Conservation (phyloP, 2,797 vertebrate species). For the Cacajao melanocephalus region DNA sequence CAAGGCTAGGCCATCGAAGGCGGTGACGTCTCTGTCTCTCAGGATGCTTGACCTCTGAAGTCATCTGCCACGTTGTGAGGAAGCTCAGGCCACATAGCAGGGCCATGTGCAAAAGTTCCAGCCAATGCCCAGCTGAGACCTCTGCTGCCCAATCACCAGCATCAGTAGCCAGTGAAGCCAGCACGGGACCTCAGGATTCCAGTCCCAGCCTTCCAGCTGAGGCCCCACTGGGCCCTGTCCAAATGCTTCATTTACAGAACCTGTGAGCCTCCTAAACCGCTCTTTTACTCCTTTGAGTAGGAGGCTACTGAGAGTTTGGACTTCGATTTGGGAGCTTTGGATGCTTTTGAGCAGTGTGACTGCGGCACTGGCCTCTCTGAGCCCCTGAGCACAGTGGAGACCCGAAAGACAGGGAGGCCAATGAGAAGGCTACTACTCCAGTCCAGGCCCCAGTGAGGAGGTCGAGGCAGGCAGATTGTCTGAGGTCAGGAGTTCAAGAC, state of each 20-base stretch:
- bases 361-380: background rate
- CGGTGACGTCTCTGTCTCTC: too few relatives aligned
- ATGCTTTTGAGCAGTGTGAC: background rate
- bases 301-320: background rate
- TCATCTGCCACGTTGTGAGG: background rate
- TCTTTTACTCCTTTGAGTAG: background rate
- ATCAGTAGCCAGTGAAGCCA: background rate
- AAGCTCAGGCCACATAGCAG: background rate
- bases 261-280: background rate
- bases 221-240: background rate
- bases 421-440: background rate
- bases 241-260: background rate
- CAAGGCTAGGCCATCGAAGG: background rate
- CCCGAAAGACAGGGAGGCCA: background rate
- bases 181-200: background rate
- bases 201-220: background rate
- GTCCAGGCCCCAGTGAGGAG: background rate
- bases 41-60: background rate
- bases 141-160: background rate
- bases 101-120: background rate
- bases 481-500: too few relatives aligned
- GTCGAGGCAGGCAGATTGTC: too few relatives aligned
- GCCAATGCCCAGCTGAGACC: background rate
- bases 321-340: background rate
- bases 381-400: background rate